These are phyloP conservation scores for Drosophila lacicola DNA, from an alignment of 2,888 invertebrate species.

Conservation along the genomic window DNA sequence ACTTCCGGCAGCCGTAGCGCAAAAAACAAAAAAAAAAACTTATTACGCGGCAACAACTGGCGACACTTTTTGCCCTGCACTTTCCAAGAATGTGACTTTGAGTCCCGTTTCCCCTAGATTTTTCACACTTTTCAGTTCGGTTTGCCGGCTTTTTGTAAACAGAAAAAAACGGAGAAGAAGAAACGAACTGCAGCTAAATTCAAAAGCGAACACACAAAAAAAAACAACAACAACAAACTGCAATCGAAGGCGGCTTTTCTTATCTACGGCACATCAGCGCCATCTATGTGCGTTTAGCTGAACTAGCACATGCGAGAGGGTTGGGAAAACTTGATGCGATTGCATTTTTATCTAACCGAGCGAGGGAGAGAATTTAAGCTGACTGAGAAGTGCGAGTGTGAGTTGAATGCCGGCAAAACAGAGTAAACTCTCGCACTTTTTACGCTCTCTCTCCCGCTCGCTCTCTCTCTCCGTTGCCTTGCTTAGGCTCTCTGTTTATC, in stretches of 20 bases:
- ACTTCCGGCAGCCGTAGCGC: conserved; percentile 67
- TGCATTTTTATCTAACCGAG: conserved; percentile 51
- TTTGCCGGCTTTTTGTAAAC: conserved; percentile 36
- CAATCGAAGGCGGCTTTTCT: conserved; percentile 39
- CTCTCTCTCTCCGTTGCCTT: background rate
- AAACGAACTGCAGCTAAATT: conserved; percentile 3
- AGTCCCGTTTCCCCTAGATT: conserved; percentile 1
- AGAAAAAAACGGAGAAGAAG: conserved; percentile 18
- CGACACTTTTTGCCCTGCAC: conserved; percentile 60
- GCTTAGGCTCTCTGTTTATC: conserved; percentile 67
- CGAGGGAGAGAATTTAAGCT: background rate
- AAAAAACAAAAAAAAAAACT: conserved; percentile 39
- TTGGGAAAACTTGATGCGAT: conserved; percentile 28
- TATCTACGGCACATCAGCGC: conserved; percentile 51
- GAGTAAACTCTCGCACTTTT: conserved; percentile 11
- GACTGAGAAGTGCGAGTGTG: conserved; percentile 3
- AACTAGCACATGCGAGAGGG: conserved; percentile 39
- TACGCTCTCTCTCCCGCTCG: conserved; percentile 1
- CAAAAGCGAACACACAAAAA: conserved; percentile 1
- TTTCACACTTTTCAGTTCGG: background rate
- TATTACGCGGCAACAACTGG: conserved; percentile 56
- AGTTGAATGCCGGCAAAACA: conserved; percentile 60
- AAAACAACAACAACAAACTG: conserved; percentile 28
- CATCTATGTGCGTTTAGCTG: conserved; percentile 52
- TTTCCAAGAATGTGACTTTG: conserved; percentile 63